These are phyloP conservation scores for Brachionus paranguensis DNA, from an alignment of 1,140 invertebrate species.

Conservation along the genomic window DNA sequence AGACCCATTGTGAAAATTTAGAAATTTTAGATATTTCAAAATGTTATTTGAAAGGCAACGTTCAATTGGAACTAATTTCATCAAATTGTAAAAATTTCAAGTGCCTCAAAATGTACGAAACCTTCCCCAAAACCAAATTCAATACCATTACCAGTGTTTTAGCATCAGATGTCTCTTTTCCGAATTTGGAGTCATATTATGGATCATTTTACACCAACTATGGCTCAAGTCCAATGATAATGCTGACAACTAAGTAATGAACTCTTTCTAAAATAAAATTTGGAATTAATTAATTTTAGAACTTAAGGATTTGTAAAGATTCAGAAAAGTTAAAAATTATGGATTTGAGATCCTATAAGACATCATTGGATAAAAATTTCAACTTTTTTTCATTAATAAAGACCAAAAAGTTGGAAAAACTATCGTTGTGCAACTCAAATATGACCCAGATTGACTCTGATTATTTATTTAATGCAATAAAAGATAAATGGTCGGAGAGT, in stretches of 20 bases:
- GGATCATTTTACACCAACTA: not conserved
- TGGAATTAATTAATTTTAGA: constrained; percentile 5
- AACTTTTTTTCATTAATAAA: constrained; percentile 5
- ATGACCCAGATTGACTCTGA: not conserved
- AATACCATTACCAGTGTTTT: constrained; percentile 7
- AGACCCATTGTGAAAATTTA: constrained; percentile 20
- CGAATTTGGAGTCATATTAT: not conserved
- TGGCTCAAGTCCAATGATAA: constrained; percentile 14
- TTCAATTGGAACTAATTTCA: constrained; percentile 24
- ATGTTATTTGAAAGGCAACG: constrained; percentile 12
- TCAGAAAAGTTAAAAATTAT: constrained; percentile 3
- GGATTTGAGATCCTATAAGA: constrained; percentile 20
- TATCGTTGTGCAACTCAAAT: not conserved
- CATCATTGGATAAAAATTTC: constrained; percentile 17
- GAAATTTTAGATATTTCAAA: constrained; percentile 21
- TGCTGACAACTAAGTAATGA: constrained; percentile 3
- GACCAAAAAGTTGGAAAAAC: not conserved
- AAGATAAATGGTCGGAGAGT: not conserved
- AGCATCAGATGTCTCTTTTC: not conserved
- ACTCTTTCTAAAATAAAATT: not conserved
- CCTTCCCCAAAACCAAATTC: constrained; percentile 24
- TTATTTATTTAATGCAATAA: not conserved
- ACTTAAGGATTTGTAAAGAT: constrained; percentile 30
- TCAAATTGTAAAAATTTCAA: not conserved
- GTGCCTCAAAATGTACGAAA: constrained; percentile 18